Evolutionary conservation across 2,113 vertebrate species (phyloP), one percentile per base, ranked within the genome.

Genomic region (Brienomyrus brachyistius): DNA sequence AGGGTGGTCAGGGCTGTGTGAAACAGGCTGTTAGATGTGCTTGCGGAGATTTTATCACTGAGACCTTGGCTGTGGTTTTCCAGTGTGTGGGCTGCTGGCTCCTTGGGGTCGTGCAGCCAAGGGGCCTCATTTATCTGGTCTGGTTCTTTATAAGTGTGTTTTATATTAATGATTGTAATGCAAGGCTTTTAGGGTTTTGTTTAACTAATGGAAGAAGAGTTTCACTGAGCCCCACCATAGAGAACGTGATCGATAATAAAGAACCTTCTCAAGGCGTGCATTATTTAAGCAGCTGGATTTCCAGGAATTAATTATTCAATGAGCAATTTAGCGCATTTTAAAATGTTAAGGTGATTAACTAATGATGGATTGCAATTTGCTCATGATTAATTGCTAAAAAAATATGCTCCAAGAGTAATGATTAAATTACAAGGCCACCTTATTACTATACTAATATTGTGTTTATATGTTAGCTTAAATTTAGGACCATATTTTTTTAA

Each of bases 281-380:
- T 77, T 40, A 77, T 77, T 77, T 77, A 77, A 77, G 11, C 70
- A 77, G 15, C 70, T 77, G 70, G 70, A 77, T 66, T 66, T 66
- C 62, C 62, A 66, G 3, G 62, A 66, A 66, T 43, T 80, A 43
- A 43, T 80, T 80, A 80, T 80, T 80, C 74, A 80, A 43, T 80
- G 31, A 43, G 74, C 35, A 80, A 43, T 80, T 77, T 6, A 0
- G 70, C 15, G 1, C 70, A 35, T 77, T 80, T 80, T 43, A 43
- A 80, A 80, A 80, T 80, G 74, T 80, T 80, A 80, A 40, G 74
- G 74, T 80, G 35, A 80, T 80, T 80, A 80, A 43, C 35, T 80
- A 43, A 43, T 80, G 15, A 80, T 80, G 74, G 15, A 40, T 80
- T 40, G 74, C 35, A 80, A 43, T 80, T 80, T 40, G 74, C 35